phyloP scores from a whole-genome alignment of 2,888 invertebrate genomes.

The Tetropium fuscum region DNA sequence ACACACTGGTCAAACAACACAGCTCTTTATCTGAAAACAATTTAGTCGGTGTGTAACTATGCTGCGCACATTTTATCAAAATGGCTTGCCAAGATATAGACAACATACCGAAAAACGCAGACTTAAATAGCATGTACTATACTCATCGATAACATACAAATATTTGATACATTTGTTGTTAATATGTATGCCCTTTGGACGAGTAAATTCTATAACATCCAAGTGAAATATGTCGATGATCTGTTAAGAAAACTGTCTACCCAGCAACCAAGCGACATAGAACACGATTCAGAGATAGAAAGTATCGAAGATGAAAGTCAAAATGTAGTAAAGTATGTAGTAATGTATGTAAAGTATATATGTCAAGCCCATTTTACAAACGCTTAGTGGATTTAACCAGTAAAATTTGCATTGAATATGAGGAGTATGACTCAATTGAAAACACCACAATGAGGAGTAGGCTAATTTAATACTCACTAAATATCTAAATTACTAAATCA shows the following conservation, averaged over 20 bases:
- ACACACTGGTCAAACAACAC: neutral
- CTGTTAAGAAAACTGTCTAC: neutral
- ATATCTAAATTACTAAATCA: too few species aligned
- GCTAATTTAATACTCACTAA: constrained; percentile 10
- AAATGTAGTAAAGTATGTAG: too few species aligned
- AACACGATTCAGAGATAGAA: neutral
- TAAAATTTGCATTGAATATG: neutral
- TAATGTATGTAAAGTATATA: neutral
- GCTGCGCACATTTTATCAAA: constrained; percentile 19
- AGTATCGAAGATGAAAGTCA: neutral
- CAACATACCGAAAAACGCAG: neutral
- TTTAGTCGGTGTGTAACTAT: constrained; percentile 22
- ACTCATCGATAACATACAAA: constrained; percentile 2
- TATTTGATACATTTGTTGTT: constrained; percentile 18
- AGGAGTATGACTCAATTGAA: neutral
- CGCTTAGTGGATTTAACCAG: neutral
- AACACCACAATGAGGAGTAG: constrained; percentile 1
- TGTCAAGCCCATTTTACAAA: constrained; percentile 16
- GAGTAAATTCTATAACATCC: neutral
- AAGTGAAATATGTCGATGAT: neutral
- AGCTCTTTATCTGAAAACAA: neutral
- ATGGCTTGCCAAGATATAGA: constrained; percentile 34
- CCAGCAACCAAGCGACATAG: neutral
- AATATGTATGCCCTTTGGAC: constrained; percentile 10
- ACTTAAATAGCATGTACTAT: constrained; percentile 3